Base-by-base conservation (phyloP, 2,797 vertebrate species). In the Anableps anableps region DNA sequence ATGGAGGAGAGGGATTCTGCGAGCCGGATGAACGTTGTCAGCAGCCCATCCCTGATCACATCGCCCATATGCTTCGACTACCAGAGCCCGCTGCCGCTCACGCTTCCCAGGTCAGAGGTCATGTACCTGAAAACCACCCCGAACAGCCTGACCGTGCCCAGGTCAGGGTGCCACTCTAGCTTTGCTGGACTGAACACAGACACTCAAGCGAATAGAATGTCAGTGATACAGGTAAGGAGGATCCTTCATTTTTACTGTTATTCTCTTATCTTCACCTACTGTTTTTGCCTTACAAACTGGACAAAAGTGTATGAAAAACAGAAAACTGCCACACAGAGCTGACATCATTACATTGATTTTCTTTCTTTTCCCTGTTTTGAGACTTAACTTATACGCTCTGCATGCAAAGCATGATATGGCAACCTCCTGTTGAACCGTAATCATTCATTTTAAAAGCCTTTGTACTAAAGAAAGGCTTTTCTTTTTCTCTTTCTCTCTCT, bases 1-100 rank as follows among this genome's bases (percentile, higher is more conserved):
- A 98, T 99, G 88, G 98, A 99, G 92, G 98, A 99, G 94, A 96
- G 98, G 88, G 98, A 99, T 92, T 97, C 98, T 88, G 97, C 98
- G 88, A 99, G 99, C 91, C 97, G 99, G 90, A 99, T 99, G 99
- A 99, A 99, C 2, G 99, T 99, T 95, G 99, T 99, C 93, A 99
- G 99, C 97, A 99, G 99, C 93, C 98, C 99, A 41, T 99, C 99
- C 78, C 95, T 99, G 94, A 98, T 99, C 95, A 99, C 99, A 86
- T 99, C 99, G 76, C 99, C 99, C 82, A 98, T 99, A 96, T 99
- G 99, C 94, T 99, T 99, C 93, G 98, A 99, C 96, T 99, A 99
- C 96, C 98, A 99, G 96, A 99, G 98, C 83, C 97, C 98, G 79
- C 96, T 99, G 92, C 99, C 99, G 88, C 97, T 99, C 94, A 99